Evolutionary conservation across 2,113 vertebrate species (phyloP), one percentile per base, ranked within the genome.

Genomic region (Esox niger): DNA sequence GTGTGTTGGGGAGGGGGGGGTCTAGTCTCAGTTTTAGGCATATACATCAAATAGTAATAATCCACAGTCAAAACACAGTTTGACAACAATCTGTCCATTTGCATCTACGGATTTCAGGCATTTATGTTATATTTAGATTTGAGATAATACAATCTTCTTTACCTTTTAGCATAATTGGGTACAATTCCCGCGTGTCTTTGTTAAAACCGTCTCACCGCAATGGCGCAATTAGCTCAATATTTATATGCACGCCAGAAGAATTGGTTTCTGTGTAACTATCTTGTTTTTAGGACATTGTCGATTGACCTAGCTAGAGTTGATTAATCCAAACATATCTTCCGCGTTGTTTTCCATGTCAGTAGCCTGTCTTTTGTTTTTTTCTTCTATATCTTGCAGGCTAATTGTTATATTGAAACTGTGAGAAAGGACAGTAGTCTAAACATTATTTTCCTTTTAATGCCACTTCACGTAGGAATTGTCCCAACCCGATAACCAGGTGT

Each of bases 81-180:
- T 62, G 60, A 7, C 60, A 62, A 38, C 35, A 9, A 25, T 38
- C 6, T 60, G 33, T 20, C 10, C 56, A 27, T 17, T 6, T 60
- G 15, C 6, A 20, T n/a, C 10, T 9, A 38, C 38, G 25, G n/a
- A 43, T 30, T 62, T 23, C 33, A 33, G 64, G 69, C 56, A 70
- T 55, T 47, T 62, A 31, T 31, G 31, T 61, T 61, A 61, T n/a
- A 49, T 47, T 47, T 7, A 26, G 38, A 49, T 47, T 49, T 25
- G 31, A 9, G 27, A 64, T 20, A 2, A 46, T 43, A 25, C 0
- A 31, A 47, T 64, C 8, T 64, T 10, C 13, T 27, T 64, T 64
- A 29, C 62, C 62, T 64, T 38, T 26, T 27, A 64, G 38, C 25
- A 7, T n/a, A n/a, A n/a, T n/a, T 30, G 17, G 31, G 31, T 20